Conservation (phyloP, 2,888 invertebrate species). For the Pogonocherus hispidulus region DNA sequence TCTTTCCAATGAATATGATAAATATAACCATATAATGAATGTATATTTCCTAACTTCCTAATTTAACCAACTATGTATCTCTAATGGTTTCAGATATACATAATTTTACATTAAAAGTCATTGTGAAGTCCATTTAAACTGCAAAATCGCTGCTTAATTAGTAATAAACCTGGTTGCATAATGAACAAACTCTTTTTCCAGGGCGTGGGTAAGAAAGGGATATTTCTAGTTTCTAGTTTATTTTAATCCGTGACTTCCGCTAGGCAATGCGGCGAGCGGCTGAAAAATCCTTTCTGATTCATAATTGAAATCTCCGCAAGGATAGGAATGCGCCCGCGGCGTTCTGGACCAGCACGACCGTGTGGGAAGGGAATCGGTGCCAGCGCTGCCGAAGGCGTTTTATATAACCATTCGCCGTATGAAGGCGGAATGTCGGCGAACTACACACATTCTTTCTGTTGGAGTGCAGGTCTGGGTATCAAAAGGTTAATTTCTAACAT, state of each 20-base stretch:
- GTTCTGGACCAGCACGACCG: conserved; percentile 47
- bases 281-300: conserved; percentile 48
- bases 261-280: conserved; percentile 29
- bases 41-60: too few relatives aligned
- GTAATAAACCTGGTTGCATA: background rate
- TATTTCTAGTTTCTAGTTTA: conserved; percentile 36
- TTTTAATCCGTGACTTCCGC: conserved; percentile 48
- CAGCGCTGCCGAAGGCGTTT: conserved; percentile 42
- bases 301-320: conserved; percentile 46
- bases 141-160: background rate
- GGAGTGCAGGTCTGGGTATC: too few relatives aligned
- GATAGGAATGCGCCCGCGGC: conserved; percentile 47
- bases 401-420: background rate
- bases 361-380: conserved; percentile 41
- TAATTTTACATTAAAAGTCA: too few relatives aligned
- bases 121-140: too few relatives aligned
- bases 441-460: too few relatives aligned
- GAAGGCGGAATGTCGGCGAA: background rate
- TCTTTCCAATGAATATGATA: too few relatives aligned
- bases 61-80: too few relatives aligned
- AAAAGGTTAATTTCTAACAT: too few relatives aligned
- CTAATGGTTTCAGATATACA: too few relatives aligned
- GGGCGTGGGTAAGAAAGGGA: conserved; percentile 19
- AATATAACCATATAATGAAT: too few relatives aligned
- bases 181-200: background rate